These are phyloP conservation scores for Drosophila maculinotata DNA, from an alignment of 2,888 invertebrate genomes.

Conservation along the genomic window DNA sequence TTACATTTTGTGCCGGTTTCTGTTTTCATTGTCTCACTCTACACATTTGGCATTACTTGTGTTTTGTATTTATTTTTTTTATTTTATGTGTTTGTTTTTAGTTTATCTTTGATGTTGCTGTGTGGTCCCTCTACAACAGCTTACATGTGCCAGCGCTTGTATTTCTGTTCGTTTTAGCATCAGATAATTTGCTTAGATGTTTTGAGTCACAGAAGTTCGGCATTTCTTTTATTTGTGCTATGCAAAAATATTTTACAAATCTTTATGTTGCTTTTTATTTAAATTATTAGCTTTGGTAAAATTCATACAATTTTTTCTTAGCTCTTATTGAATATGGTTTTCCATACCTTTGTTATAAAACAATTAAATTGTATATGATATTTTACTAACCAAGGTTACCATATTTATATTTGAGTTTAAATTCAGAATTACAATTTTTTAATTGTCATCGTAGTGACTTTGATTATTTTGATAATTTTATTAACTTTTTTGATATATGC, in stretches of 20 bases:
- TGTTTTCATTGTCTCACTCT: slow-evolving; percentile 26
- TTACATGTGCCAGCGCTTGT: slow-evolving; percentile 17
- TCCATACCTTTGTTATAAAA: no score
- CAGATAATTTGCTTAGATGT: slow-evolving; percentile 15
- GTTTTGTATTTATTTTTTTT: slow-evolving; percentile 14
- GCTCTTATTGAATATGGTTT: no score
- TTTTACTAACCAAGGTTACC: no score
- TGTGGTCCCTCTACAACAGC: slow-evolving; percentile 58
- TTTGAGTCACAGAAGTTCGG: slow-evolving; percentile 5
- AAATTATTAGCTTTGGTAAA: no score
- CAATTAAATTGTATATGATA: no score
- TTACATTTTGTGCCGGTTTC: slow-evolving; percentile 59
- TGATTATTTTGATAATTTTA: no score
- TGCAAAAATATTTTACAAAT: background rate
- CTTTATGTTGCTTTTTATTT: no score
- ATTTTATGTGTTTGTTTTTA: slow-evolving; percentile 16
- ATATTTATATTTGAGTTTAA: no score
- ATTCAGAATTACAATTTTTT: no score
- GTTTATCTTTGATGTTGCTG: slow-evolving; percentile 51
- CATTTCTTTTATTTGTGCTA: slow-evolving; percentile 21
- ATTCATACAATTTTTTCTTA: no score
- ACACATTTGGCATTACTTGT: slow-evolving; percentile 26
- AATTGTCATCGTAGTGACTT: no score
- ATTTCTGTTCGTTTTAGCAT: slow-evolving; percentile 4
- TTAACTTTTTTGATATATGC: no score